Conservation (phyloP, 2,888 invertebrate species). For the Apantesis nais region DNA sequence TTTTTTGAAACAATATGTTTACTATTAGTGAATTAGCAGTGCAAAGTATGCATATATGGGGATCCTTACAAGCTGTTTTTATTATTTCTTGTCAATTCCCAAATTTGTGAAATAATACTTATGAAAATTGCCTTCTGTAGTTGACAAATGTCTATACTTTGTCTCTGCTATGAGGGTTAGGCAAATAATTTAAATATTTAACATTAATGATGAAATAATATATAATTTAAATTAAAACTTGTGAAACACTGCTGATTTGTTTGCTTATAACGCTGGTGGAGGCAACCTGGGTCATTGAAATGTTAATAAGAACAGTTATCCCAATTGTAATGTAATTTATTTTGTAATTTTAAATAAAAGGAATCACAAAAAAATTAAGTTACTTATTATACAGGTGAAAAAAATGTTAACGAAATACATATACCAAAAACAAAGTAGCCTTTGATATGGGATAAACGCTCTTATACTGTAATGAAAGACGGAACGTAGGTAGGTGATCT, state of each 20-base stretch:
- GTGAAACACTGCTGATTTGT: background rate
- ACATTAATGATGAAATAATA: background rate
- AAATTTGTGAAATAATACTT: background rate
- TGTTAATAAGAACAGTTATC: background rate
- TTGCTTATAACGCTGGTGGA: background rate
- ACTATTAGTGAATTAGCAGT: background rate
- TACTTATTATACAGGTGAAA: background rate
- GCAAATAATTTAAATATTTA: background rate
- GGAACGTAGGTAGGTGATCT: no score
- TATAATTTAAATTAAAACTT: background rate
- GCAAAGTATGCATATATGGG: background rate
- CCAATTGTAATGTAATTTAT: background rate
- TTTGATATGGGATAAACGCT: background rate
- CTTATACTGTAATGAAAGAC: background rate
- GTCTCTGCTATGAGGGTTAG: background rate
- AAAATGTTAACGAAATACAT: background rate
- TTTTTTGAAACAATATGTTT: background rate
- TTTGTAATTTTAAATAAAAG: background rate
- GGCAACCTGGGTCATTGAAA: background rate
- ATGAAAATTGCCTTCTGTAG: no score
- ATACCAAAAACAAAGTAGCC: background rate
- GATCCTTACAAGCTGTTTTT: background rate
- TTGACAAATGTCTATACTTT: no score
- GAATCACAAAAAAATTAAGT: background rate
- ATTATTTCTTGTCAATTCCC: background rate